Conservation (phyloP, 2,113 vertebrate genomes). For the Lamprotornis superbus region DNA sequence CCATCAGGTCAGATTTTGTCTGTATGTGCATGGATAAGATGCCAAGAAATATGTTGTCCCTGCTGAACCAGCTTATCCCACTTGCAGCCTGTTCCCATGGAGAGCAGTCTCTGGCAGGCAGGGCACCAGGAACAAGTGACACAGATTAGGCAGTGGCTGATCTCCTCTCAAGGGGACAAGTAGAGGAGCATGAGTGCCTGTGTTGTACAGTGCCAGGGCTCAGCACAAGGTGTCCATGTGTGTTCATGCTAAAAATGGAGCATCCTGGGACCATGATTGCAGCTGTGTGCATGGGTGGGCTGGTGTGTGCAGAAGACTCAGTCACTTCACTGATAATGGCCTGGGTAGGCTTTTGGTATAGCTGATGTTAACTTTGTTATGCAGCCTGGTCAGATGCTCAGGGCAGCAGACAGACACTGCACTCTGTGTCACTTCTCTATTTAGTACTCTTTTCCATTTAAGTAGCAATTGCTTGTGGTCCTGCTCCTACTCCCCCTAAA, state of each 20-base stretch:
- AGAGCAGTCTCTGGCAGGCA: neutral
- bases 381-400: neutral
- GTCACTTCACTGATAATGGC: neutral
- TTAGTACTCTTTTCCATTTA: neutral
- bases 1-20: neutral
- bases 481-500: neutral
- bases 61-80: neutral
- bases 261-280: neutral
- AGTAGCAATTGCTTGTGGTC: neutral
- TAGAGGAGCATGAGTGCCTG: fast-evolving
- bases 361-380: neutral
- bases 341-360: neutral
- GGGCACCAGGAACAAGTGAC: neutral
- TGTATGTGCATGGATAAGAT: fast-evolving
- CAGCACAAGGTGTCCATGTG: fast-evolving
- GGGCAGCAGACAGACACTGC: neutral
- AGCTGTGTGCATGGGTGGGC: neutral
- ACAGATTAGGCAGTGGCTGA: neutral
- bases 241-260: fast-evolving
- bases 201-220: neutral
- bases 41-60: fast-evolving
- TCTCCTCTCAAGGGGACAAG: neutral
- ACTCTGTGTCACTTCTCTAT: fast-evolving
- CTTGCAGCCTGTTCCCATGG: neutral
- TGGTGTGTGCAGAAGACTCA: neutral